These are phyloP conservation scores for Anthopleura xanthogrammica DNA, from an alignment of 92 coral and sea anemone genomes.

Conservation along the genomic window DNA sequence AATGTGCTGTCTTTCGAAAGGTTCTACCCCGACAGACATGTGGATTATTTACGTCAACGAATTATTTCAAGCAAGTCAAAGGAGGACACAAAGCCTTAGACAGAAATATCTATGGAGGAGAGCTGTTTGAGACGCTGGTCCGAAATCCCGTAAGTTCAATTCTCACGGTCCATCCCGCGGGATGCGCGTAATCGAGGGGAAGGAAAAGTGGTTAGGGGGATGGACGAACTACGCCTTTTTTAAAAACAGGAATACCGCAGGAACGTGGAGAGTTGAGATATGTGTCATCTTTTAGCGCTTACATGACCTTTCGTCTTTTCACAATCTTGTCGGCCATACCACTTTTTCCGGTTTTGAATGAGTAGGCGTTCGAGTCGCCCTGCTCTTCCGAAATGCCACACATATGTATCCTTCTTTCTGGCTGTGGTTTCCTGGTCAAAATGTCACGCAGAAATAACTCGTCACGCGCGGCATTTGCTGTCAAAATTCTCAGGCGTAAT, in stretches of 20 bases:
- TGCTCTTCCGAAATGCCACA: neutral
- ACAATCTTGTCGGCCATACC: neutral
- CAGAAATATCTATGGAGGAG: conserved; percentile 89
- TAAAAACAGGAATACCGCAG: neutral
- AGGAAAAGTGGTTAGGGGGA: neutral
- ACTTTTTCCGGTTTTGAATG: neutral
- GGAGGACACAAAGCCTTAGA: conserved; percentile 87
- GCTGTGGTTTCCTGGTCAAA: neutral
- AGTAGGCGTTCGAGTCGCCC: neutral
- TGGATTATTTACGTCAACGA: conserved; percentile 89
- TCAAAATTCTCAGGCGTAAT: neutral
- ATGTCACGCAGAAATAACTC: neutral
- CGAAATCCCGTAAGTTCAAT: conserved; percentile 74
- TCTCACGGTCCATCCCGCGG: neutral
- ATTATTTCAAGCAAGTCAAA: conserved; percentile 81
- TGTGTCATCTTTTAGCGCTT: neutral
- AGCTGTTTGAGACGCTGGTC: conserved; percentile 82
- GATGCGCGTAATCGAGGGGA: neutral
- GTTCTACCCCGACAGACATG: conserved; percentile 97
- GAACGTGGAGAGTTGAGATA: neutral
- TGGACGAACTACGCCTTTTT: neutral
- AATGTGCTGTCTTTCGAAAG: conserved; percentile 19
- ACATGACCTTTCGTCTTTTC: neutral
- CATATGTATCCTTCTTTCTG: neutral
- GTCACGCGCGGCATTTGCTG: neutral